Percentiles rank a stretch among this genome's conserved stretches.
Evolutionary conservation across 37 sponge, comb jelly and placozoan genomes (phyloP).

Genomic region (Halisarca cf. caerulea): DNA sequence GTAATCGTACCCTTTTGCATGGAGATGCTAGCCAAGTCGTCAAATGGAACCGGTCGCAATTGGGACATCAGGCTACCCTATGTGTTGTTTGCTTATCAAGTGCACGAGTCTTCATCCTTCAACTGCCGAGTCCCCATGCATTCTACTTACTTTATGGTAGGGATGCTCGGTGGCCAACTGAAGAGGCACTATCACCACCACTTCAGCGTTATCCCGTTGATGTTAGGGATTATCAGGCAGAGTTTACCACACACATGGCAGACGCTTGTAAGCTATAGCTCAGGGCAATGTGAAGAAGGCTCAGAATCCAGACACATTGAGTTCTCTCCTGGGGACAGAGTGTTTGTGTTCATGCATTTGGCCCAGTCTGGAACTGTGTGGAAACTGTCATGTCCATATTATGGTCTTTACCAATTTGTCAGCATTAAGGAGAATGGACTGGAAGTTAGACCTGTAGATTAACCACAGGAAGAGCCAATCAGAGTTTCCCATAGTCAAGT

Average conservation of each 20-base stretch:
- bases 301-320: slow-evolving; percentile 4
- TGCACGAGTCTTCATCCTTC: slow-evolving; percentile 14
- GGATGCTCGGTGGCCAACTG: slow-evolving; percentile 9
- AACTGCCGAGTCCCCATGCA: slow-evolving; percentile 21
- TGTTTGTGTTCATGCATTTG: slow-evolving; percentile 12
- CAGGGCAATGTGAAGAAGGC: slow-evolving; percentile 1
- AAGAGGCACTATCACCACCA: not conserved
- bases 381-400: slow-evolving; percentile 32
- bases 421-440: not conserved
- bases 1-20: slow-evolving; percentile 30
- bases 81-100: slow-evolving; percentile 44
- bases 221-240: slow-evolving; percentile 3
- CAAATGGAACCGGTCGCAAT: not conserved
- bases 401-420: slow-evolving; percentile 28
- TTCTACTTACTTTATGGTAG: slow-evolving; percentile 38
- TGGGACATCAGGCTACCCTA: slow-evolving; percentile 26
- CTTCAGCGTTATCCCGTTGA: not conserved
- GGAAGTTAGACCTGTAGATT: not conserved
- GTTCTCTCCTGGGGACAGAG: slow-evolving; percentile 14
- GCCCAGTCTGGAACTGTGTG: slow-evolving; percentile 5
- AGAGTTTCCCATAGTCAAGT: not conserved
- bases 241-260: not conserved
- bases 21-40: slow-evolving; percentile 1
- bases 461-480: not conserved
- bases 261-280: slow-evolving; percentile 28